Percentiles rank a stretch among this genome's conserved stretches.
Conservation (phyloP, 2,113 vertebrate species). For the Delphinapterus leucas region DNA sequence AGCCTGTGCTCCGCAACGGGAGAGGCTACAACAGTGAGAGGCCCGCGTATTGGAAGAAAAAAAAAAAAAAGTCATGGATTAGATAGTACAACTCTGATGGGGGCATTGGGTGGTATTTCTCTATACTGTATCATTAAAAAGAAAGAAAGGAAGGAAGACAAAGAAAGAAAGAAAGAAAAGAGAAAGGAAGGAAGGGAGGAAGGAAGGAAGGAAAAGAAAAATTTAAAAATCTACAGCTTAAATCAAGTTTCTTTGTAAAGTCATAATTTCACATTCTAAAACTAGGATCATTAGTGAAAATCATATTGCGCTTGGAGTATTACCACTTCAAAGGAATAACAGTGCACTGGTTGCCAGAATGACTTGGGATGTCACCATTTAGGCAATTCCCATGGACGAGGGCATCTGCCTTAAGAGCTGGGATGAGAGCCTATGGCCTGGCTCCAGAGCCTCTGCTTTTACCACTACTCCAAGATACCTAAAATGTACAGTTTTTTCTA, state of each 20-base stretch:
- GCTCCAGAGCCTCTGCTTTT: background rate
- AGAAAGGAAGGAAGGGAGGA: background rate
- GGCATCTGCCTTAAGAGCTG: background rate
- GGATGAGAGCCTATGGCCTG: background rate
- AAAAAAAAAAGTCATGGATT: background rate
- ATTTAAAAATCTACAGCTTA: background rate
- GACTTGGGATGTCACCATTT: background rate
- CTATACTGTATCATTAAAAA: background rate
- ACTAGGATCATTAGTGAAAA: background rate
- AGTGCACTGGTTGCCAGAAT: background rate
- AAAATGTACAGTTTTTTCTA: background rate
- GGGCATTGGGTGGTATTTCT: background rate
- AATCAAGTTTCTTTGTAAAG: background rate
- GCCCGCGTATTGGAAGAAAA: too few relatives aligned
- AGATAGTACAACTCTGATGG: background rate
- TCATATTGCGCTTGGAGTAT: background rate
- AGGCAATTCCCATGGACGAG: background rate
- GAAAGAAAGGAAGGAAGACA: background rate
- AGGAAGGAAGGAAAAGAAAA: background rate
- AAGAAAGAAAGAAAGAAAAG: background rate
- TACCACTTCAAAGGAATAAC: background rate
- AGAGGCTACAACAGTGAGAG: too few relatives aligned
- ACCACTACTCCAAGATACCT: background rate
- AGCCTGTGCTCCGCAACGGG: too few relatives aligned
- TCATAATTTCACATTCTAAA: conserved; percentile 41